Base-by-base conservation (phyloP, 1,140 invertebrate species). In the Habropoda laboriosa region DNA sequence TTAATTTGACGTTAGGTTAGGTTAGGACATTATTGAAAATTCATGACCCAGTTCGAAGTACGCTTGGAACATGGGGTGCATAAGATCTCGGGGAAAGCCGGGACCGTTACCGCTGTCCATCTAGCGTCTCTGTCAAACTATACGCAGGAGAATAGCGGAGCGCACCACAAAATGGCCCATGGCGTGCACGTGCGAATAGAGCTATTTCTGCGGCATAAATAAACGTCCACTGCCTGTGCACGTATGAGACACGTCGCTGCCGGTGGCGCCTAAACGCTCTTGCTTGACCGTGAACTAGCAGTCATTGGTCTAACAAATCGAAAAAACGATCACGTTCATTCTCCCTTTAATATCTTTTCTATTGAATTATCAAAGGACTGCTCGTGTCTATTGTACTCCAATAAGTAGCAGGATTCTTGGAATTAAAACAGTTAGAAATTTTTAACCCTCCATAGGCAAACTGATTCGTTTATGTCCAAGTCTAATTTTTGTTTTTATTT, bases 141-240 rank as follows among this genome's bases (percentile, higher is more conserved):
- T 40, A 79, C 67, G 79, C 82, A 83, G 63, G 38, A 66, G 47
- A 45, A 32, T 47, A 63, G 51, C 24, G 42, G 64, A 49, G 47
- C 24, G 27, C 51, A 27, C n/a, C 49, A 45, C 55, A 55, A 86
- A 86, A 86, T 87, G 87, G 87, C 79, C 67, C 72, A 24, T 75
- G 83, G 81, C 51, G 40, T 80, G 74, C 86, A 88, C 86, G 86
- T 88, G 83, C 76, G 83, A 85, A 84, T 80, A 81, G 63, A 78
- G 82, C 80, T 86, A 86, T 86, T 86, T 60, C 71, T 85, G 84
- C 70, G 51, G 4, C 72, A 72, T 82, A 78, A 85, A 86, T 85
- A 75, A 83, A 75, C 30, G 30, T 49, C 21, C 32, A 32, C 63
- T 47, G 38, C 38, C 27, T 27, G n/a, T 27, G 18, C 38, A 40